phyloP scores from a whole-genome alignment of 2,113 vertebrate species.

The Macrotis lagotis region DNA sequence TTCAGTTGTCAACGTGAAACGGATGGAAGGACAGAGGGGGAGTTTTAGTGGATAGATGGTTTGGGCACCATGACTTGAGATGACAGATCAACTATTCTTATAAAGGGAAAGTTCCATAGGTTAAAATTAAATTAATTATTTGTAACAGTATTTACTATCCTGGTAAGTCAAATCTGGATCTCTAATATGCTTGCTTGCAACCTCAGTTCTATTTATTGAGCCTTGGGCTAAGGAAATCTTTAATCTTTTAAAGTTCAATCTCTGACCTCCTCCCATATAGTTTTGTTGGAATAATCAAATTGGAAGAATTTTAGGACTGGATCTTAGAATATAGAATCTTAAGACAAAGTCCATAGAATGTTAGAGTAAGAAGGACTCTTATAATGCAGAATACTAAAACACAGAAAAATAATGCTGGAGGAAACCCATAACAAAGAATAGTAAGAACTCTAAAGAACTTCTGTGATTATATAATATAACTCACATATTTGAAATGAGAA shows the following conservation, averaged over 20 bases:
- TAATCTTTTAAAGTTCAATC: slow-evolving; percentile 15
- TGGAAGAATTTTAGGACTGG: background rate
- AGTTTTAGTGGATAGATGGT: slow-evolving; percentile 12
- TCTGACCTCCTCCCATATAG: background rate
- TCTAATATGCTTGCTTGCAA: slow-evolving; percentile 57
- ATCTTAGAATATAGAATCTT: background rate
- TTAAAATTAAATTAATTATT: slow-evolving; percentile 78
- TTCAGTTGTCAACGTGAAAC: slow-evolving; percentile 54
- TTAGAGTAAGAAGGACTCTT: background rate
- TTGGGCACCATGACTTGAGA: slow-evolving; percentile 51
- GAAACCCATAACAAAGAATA: background rate
- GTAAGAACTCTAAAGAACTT: background rate
- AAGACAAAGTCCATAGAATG: background rate
- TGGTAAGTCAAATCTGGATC: slow-evolving; percentile 45
- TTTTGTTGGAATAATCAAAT: background rate
- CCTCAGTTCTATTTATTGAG: slow-evolving; percentile 56
- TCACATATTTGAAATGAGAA: background rate
- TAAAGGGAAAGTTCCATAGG: slow-evolving; percentile 57
- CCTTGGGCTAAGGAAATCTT: slow-evolving; percentile 63
- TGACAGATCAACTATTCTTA: slow-evolving; percentile 70
- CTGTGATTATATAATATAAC: too few species aligned
- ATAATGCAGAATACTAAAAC: background rate
- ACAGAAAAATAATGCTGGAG: background rate
- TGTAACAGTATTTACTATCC: slow-evolving; percentile 72
- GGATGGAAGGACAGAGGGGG: background rate